Conservation (phyloP, 2,113 vertebrate species). For the Tachysurus fulvidraco region DNA sequence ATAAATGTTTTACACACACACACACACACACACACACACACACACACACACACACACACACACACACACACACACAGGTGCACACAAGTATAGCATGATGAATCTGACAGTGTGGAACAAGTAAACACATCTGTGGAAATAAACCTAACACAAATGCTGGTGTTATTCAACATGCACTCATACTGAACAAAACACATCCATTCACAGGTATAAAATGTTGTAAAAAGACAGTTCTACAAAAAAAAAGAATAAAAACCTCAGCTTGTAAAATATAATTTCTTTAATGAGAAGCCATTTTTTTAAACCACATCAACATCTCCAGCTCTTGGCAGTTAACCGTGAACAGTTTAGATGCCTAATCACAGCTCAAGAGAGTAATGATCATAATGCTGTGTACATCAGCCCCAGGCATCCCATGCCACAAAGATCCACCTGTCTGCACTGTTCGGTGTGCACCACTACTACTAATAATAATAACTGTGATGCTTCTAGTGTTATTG, state of each 20-base stretch:
- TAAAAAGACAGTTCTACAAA: not conserved
- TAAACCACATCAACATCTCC: not conserved
- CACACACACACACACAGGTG: slow-evolving; percentile 3
- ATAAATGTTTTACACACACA: slow-evolving; percentile 50
- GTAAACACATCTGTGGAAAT: slow-evolving; percentile 40
- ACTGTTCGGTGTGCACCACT: not conserved
- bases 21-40: slow-evolving; percentile 30
- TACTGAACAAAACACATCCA: not conserved
- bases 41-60: slow-evolving; percentile 19
- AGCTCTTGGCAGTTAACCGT: not conserved
- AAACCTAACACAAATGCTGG: not conserved
- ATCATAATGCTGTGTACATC: not conserved
- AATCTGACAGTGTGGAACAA: slow-evolving; percentile 15
- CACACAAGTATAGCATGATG: slow-evolving; percentile 6
- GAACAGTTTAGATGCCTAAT: not conserved
- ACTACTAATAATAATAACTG: not conserved
- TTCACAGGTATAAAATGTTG: not conserved
- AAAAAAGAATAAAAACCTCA: not conserved
- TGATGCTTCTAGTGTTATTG: not conserved
- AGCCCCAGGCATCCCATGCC: not conserved
- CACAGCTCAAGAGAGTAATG: not conserved
- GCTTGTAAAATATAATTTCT: not conserved
- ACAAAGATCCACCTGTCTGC: not conserved
- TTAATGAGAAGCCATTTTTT: not conserved
- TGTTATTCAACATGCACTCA: slow-evolving; percentile 20